A percentile compares a stretch with the other conserved stretches of the same genome.
phyloP scores from a whole-genome alignment of 2,113 vertebrate species.

The Forbesichthys papilliferus region DNA sequence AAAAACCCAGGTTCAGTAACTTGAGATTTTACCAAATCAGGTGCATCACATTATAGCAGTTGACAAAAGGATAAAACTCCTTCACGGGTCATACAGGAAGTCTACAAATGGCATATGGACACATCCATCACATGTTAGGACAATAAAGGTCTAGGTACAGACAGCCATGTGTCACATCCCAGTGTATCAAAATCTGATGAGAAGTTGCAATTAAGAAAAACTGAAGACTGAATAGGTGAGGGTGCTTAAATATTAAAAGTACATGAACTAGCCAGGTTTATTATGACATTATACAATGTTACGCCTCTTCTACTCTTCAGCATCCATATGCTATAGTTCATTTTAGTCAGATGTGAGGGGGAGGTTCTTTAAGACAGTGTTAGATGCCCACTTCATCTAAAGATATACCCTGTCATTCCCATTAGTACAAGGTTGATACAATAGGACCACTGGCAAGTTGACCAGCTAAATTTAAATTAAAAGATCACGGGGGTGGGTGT shows the following conservation, averaged over 20 bases:
- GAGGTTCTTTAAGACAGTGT: slow-evolving; percentile 55
- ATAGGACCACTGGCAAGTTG: slow-evolving; percentile 58
- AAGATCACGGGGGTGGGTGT: slow-evolving; percentile 30
- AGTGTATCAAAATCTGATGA: slow-evolving; percentile 61
- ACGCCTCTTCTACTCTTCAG: slow-evolving; percentile 56
- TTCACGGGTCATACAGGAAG: slow-evolving; percentile 55
- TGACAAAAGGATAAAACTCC: slow-evolving; percentile 78
- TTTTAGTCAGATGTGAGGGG: slow-evolving; percentile 54
- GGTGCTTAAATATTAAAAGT: slow-evolving; percentile 54
- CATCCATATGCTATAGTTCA: slow-evolving; percentile 62
- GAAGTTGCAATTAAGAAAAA: slow-evolving; percentile 62
- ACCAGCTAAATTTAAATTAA: slow-evolving; percentile 73
- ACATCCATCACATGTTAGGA: slow-evolving; percentile 60
- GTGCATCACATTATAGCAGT: slow-evolving; percentile 67
- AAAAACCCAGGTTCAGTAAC: slow-evolving; percentile 70
- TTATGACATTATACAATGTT: slow-evolving; percentile 54
- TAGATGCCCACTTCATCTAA: slow-evolving; percentile 55
- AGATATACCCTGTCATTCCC: slow-evolving; percentile 64
- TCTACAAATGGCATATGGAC: slow-evolving; percentile 74
- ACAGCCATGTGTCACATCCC: slow-evolving; percentile 64
- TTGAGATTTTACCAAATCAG: slow-evolving; percentile 67
- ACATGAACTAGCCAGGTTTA: slow-evolving; percentile 64
- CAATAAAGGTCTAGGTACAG: slow-evolving; percentile 58
- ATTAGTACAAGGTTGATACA: slow-evolving; percentile 31
- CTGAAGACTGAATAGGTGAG: slow-evolving; percentile 62